Evolutionary conservation across 2,113 vertebrate genomes (phyloP).

Genomic region (Paramormyrops kingsleyae): DNA sequence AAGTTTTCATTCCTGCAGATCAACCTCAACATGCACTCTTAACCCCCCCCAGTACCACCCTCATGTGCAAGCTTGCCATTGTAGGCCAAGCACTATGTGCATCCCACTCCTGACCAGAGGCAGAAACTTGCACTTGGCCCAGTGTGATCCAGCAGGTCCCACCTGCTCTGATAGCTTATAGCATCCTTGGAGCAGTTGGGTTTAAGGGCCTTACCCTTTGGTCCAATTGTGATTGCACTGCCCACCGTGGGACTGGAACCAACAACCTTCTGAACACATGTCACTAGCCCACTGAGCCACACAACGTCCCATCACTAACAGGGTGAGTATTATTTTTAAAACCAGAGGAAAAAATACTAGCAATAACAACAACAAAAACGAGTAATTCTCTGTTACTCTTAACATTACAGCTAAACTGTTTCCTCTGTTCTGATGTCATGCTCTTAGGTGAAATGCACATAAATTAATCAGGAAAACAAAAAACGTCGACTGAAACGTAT

Average conservation of each 20-base stretch:
- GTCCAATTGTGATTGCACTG: not conserved
- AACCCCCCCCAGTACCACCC: not conserved
- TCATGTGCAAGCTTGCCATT: not conserved
- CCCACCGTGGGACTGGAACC: not conserved
- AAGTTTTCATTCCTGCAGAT: not conserved
- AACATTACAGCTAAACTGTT: not conserved
- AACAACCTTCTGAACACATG: not conserved
- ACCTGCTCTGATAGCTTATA: not conserved
- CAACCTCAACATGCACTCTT: no score
- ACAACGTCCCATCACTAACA: not conserved
- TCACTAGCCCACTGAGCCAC: not conserved
- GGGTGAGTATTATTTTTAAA: not conserved
- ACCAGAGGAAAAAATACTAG: not conserved
- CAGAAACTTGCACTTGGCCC: not conserved
- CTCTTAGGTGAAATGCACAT: not conserved
- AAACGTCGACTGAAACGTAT: not conserved
- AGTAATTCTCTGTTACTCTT: not conserved
- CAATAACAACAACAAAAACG: not conserved
- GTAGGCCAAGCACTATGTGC: not conserved
- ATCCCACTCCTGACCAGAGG: not conserved
- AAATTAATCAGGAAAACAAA: not conserved
- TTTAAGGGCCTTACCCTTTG: not conserved
- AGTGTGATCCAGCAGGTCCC: not conserved
- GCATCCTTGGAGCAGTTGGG: not conserved
- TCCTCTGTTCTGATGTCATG: not conserved